Evolutionary conservation across 1,140 invertebrate genomes (phyloP).

Genomic region (Zaprionus lachaisei): DNA sequence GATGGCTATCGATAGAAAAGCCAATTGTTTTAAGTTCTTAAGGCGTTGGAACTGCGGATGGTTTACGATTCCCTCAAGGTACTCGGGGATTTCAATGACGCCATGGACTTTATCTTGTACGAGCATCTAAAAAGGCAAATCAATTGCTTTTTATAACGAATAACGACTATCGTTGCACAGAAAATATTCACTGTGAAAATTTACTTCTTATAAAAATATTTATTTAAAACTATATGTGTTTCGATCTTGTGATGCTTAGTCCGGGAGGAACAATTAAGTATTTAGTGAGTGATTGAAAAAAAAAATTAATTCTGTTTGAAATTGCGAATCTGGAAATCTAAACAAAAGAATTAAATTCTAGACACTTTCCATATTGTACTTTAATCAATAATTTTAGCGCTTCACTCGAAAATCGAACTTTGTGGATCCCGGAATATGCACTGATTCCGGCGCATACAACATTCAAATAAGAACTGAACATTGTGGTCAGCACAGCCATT

Average conservation of each 20-base stretch:
- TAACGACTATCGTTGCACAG: background rate
- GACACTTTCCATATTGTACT: too few species aligned
- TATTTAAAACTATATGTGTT: too few species aligned
- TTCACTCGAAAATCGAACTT: too few species aligned
- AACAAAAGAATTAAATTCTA: too few species aligned
- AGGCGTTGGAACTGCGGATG: constrained; percentile 69
- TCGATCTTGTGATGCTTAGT: too few species aligned
- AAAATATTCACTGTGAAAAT: background rate
- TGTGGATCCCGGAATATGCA: too few species aligned
- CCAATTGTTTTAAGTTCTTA: constrained; percentile 65
- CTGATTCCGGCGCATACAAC: too few species aligned
- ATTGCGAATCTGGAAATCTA: too few species aligned
- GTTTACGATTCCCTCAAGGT: constrained; percentile 55
- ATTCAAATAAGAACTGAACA: background rate
- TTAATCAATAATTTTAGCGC: too few species aligned
- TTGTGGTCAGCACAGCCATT: background rate
- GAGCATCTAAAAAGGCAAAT: constrained; percentile 38
- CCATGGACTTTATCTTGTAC: constrained; percentile 69
- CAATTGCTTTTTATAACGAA: background rate
- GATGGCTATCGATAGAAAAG: constrained; percentile 25
- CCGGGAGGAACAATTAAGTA: too few species aligned
- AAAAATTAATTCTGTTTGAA: too few species aligned
- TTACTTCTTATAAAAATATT: background rate
- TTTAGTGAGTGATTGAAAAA: too few species aligned
- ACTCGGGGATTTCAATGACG: constrained; percentile 49